phyloP scores from a whole-genome alignment of 2,797 vertebrate species.

The Tapirus indicus region DNA sequence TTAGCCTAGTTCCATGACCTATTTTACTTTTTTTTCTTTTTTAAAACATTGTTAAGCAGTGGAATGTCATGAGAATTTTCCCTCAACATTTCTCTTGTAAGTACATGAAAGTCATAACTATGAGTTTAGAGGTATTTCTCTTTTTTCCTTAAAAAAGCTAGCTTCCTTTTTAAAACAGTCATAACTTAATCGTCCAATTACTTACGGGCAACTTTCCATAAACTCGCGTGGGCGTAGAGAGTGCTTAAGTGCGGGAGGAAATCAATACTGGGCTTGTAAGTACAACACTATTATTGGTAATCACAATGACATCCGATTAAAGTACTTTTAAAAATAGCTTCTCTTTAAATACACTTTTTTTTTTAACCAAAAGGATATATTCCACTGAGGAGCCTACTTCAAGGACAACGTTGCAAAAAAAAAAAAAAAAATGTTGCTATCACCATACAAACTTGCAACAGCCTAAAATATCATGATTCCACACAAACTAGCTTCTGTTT shows the following conservation, averaged over 20 bases:
- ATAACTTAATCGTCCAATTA: conserved; percentile 66
- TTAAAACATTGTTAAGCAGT: conserved; percentile 45
- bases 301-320: conserved; percentile 77
- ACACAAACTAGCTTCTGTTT: neutral
- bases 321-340: conserved; percentile 81
- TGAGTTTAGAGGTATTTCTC: neutral
- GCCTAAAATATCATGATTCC: neutral
- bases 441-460: conserved; percentile 25
- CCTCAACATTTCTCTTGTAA: neutral
- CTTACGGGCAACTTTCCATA: conserved; percentile 62
- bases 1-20: conserved; percentile 78
- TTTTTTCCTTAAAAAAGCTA: conserved; percentile 37
- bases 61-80: neutral
- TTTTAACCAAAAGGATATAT: conserved; percentile 18
- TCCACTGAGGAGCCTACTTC: conserved; percentile 36
- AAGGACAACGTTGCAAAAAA: conserved; percentile 61
- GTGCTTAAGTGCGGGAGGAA: conserved; percentile 72
- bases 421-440: neutral
- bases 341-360: conserved; percentile 47
- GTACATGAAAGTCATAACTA: neutral
- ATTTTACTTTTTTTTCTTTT: conserved; percentile 65
- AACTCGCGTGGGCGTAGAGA: neutral
- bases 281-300: conserved; percentile 78
- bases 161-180: conserved; percentile 14
- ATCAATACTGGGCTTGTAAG: conserved; percentile 79